A percentile compares a stretch with the other conserved stretches of the same genome.
Conservation (phyloP, 2,888 invertebrate species). For the Sabatieria punctata region DNA sequence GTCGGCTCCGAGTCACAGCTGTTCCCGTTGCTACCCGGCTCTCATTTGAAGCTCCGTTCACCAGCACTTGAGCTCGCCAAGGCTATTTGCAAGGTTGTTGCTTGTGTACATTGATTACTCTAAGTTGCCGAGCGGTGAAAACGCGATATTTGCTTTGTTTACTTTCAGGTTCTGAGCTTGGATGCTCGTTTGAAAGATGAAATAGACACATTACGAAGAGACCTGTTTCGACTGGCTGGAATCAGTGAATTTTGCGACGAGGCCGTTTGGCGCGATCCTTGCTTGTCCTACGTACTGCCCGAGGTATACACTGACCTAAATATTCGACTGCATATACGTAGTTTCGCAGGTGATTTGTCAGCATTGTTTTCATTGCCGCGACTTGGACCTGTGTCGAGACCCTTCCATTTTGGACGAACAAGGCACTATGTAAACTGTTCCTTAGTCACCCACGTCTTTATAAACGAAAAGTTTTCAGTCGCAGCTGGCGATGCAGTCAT, state of each 20-base stretch:
- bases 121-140: constrained; percentile 4
- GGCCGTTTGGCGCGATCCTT: constrained; percentile 69
- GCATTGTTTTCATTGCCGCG: constrained; percentile 80
- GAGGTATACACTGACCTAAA: constrained; percentile 41
- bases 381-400: constrained; percentile 82
- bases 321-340: no score
- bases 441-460: not conserved
- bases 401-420: constrained; percentile 26
- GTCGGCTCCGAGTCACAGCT: constrained; percentile 33
- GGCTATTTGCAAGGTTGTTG: constrained; percentile 57
- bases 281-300: constrained; percentile 59
- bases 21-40: constrained; percentile 35
- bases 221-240: constrained; percentile 51
- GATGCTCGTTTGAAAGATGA: constrained; percentile 38
- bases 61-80: constrained; percentile 76
- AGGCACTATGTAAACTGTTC: no score
- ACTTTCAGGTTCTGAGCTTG: constrained; percentile 45
- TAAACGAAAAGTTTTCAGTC: constrained; percentile 41
- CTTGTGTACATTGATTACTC: not conserved
- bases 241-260: constrained; percentile 69
- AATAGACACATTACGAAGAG: constrained; percentile 48
- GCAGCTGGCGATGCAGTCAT: constrained; percentile 64
- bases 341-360: constrained; percentile 63
- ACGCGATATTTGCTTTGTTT: not conserved
- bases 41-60: constrained; percentile 38